phyloP scores from a whole-genome alignment of 2,113 vertebrate species.

The Zonotrichia leucophrys region DNA sequence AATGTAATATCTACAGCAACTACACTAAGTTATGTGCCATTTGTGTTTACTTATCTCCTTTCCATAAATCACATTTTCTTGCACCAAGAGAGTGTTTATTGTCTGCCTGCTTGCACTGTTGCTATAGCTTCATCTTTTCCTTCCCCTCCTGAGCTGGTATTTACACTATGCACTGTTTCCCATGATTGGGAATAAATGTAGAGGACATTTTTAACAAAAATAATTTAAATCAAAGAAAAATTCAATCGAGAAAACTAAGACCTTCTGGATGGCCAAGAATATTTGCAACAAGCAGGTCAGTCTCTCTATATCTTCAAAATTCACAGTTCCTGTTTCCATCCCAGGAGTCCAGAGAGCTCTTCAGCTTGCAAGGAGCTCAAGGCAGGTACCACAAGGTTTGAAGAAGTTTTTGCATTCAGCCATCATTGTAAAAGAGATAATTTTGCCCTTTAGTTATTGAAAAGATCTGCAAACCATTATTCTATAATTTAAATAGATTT shows the following conservation, averaged over 20 bases:
- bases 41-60: background rate
- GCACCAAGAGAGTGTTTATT: background rate
- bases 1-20: background rate
- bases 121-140: background rate
- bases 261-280: background rate
- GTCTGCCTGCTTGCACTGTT: background rate
- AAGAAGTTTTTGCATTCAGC: background rate
- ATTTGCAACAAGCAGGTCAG: background rate
- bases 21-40: background rate
- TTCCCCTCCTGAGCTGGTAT: background rate
- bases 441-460: background rate
- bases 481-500: background rate
- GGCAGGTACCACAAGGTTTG: background rate
- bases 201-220: background rate
- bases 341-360: background rate
- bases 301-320: background rate
- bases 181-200: background rate
- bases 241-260: background rate
- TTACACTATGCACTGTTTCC: background rate
- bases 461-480: background rate
- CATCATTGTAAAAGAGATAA: background rate
- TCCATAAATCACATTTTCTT: background rate
- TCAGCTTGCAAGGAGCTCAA: background rate
- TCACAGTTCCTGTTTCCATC: background rate
- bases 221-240: background rate